Evolutionary conservation across 2,113 vertebrate genomes (phyloP).

Genomic region (Pandion haliaetus): DNA sequence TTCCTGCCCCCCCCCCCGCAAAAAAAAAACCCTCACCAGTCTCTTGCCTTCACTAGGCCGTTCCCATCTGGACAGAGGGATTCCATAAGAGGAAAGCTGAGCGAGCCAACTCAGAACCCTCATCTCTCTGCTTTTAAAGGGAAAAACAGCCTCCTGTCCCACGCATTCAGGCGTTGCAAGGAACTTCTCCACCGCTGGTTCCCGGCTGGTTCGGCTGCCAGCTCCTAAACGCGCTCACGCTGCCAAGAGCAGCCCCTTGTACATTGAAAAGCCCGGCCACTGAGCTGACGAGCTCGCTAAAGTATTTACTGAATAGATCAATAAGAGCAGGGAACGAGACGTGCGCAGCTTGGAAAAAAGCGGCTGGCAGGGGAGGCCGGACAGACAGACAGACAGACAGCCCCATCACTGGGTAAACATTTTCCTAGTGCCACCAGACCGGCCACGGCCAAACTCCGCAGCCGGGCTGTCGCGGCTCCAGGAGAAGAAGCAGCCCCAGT

Average conservation of each 20-base stretch:
- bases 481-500: not conserved
- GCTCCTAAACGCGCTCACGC: not conserved
- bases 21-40: not conserved
- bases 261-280: not conserved
- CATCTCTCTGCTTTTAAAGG: not conserved
- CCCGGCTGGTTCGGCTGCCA: not conserved
- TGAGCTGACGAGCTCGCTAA: not conserved
- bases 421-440: not conserved
- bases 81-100: not conserved
- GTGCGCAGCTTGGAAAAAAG: constrained; percentile 1
- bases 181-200: not conserved
- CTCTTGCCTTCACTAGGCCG: not conserved
- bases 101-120: not conserved
- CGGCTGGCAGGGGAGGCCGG: not conserved
- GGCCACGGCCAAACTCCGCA: not conserved
- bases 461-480: not conserved
- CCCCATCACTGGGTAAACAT: not conserved
- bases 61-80: not conserved
- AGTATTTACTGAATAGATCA: constrained; percentile 16
- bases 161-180: not conserved
- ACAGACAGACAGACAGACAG: not conserved
- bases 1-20: no score
- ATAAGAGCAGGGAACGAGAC: constrained; percentile 1
- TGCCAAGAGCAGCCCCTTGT: constrained; percentile 29
- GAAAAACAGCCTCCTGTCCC: not conserved